Evolutionary conservation across 1,140 invertebrate genomes (phyloP).

Genomic region (Bombus waltoni): DNA sequence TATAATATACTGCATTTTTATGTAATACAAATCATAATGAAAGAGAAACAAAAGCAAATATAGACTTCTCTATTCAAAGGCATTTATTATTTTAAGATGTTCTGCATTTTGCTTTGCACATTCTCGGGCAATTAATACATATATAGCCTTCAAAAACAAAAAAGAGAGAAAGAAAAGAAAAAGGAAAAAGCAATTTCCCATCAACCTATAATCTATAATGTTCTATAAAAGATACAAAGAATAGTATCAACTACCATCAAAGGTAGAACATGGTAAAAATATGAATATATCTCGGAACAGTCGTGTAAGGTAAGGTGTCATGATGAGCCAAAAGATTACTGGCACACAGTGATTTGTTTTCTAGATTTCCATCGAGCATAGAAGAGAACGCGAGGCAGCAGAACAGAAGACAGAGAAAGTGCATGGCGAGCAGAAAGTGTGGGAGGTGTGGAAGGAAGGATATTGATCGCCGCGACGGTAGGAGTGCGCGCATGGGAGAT

Average conservation of each 20-base stretch:
- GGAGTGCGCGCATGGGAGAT: slow-evolving; percentile 65
- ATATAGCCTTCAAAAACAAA: no score
- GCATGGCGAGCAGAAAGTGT: slow-evolving; percentile 41
- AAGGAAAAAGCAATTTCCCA: no score
- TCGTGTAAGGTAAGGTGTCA: background rate
- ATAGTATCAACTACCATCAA: background rate
- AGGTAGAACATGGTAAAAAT: background rate
- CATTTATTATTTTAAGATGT: no score
- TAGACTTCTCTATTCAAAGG: no score
- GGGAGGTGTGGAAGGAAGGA: slow-evolving; percentile 72
- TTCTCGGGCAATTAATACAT: no score
- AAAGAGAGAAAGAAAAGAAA: accelerated
- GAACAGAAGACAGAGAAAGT: slow-evolving; percentile 42
- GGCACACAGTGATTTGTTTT: slow-evolving; percentile 28
- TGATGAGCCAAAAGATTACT: slow-evolving; percentile 12
- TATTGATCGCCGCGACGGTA: slow-evolving; percentile 76
- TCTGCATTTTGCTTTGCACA: no score
- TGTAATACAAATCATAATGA: no score
- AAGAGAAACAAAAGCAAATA: no score
- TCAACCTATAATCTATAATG: background rate
- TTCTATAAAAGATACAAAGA: background rate
- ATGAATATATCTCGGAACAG: background rate
- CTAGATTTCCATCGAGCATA: slow-evolving; percentile 34
- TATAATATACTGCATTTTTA: no score
- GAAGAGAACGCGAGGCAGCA: slow-evolving; percentile 31